Conservation (phyloP, 2,888 invertebrate species). For the Scaeva pyrastri region DNA sequence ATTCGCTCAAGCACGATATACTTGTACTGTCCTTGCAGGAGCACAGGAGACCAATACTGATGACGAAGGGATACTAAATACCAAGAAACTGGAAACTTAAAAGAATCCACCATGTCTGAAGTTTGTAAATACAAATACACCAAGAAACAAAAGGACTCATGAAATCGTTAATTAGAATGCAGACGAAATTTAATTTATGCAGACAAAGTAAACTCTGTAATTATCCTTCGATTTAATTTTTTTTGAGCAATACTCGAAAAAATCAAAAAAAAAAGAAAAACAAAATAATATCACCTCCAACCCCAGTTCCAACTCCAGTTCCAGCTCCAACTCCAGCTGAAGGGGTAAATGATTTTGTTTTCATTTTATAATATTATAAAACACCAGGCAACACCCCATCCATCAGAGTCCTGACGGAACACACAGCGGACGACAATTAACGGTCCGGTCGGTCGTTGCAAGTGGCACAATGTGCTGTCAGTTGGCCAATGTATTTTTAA, state of each 20-base stretch:
- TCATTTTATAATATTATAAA: slow-evolving; percentile 64
- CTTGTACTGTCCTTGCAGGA: background rate
- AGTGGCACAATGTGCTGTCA: slow-evolving; percentile 70
- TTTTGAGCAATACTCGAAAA: background rate
- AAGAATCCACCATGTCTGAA: slow-evolving; percentile 9
- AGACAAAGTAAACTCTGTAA: slow-evolving; percentile 65
- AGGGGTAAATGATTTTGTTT: slow-evolving; percentile 56
- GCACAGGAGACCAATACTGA: slow-evolving; percentile 24
- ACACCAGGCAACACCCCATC: slow-evolving; percentile 56
- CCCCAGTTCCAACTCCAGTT: too few species aligned
- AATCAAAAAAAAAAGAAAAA: background rate
- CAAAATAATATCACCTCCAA: background rate
- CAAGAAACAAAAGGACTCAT: slow-evolving; percentile 41
- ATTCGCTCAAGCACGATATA: slow-evolving; percentile 41
- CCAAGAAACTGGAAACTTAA: slow-evolving; percentile 26
- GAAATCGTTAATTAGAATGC: slow-evolving; percentile 68
- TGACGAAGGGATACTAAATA: slow-evolving; percentile 19
- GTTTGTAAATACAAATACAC: slow-evolving; percentile 51
- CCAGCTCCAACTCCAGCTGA: slow-evolving; percentile 10
- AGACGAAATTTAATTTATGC: slow-evolving; percentile 49
- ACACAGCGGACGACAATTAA: slow-evolving; percentile 31
- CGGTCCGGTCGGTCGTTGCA: slow-evolving; percentile 15
- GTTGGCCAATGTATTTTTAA: slow-evolving; percentile 73
- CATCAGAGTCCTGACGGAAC: slow-evolving; percentile 54
- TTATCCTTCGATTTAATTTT: slow-evolving; percentile 65